A percentile compares a stretch with the other conserved stretches of the same genome.
Evolutionary conservation across 53 echinoderm and acorn worm species (phyloP).

Genomic region (Luidia sarsii): DNA sequence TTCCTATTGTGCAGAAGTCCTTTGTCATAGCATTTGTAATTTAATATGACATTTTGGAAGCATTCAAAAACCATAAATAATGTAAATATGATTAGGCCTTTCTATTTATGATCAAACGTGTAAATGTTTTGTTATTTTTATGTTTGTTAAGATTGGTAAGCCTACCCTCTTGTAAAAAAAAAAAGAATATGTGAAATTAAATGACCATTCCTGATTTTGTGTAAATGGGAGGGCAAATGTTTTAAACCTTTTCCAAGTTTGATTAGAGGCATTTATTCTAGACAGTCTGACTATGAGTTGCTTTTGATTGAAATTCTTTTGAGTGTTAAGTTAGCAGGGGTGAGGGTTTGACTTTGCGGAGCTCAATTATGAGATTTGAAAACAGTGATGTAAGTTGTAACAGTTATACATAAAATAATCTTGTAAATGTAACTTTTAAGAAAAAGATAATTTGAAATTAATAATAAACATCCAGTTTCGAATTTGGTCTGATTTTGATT

Average conservation of each 20-base stretch:
- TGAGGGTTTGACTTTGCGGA: constrained; percentile 1
- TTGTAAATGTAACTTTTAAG: constrained; percentile 43
- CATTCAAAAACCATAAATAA: too few species aligned
- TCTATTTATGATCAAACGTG: constrained; percentile 18
- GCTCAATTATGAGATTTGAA: not conserved
- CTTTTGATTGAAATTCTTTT: not conserved
- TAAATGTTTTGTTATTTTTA: not conserved
- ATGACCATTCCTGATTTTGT: too few species aligned
- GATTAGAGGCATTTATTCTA: too few species aligned
- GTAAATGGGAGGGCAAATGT: too few species aligned
- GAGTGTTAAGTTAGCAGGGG: constrained; percentile 3
- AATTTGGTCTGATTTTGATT: not conserved
- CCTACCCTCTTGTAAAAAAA: too few species aligned
- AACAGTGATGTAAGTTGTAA: constrained; percentile 18
- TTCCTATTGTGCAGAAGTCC: too few species aligned
- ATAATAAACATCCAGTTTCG: constrained; percentile 3
- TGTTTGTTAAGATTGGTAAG: too few species aligned
- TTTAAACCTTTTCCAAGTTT: too few species aligned
- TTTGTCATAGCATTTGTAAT: too few species aligned
- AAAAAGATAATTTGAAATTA: constrained; percentile 14
- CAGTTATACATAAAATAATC: constrained; percentile 27
- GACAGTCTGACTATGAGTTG: not conserved
- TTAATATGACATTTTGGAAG: too few species aligned
- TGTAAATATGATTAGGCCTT: not conserved
- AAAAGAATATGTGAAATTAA: too few species aligned